These are phyloP conservation scores for Schizopygopsis pylzovi DNA, from an alignment of 2,797 vertebrate species.

Conservation along the genomic window DNA sequence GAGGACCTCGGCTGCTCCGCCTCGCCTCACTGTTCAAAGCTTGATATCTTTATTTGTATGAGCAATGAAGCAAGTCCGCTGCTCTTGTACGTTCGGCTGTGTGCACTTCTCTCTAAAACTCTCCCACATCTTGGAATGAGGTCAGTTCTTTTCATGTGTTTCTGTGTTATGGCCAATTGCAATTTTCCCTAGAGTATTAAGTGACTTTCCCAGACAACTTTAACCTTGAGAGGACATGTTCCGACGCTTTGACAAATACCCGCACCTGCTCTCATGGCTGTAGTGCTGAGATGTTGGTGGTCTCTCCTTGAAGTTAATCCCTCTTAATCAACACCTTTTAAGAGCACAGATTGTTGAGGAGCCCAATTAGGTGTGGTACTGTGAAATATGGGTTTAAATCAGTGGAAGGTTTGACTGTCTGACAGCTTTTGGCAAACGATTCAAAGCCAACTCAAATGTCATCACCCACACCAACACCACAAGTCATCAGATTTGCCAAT, in stretches of 20 bases:
- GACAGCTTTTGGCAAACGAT: conserved; percentile 46
- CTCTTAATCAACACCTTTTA: conserved; percentile 31
- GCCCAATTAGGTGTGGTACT: conserved; percentile 40
- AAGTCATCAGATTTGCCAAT: conserved; percentile 57
- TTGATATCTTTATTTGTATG: conserved; percentile 48
- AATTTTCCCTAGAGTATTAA: conserved; percentile 40
- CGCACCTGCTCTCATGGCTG: conserved; percentile 30
- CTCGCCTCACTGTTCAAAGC: conserved; percentile 40
- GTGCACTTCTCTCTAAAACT: conserved; percentile 17
- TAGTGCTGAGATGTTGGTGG: conserved; percentile 21
- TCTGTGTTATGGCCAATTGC: conserved; percentile 46
- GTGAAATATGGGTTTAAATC: conserved; percentile 46
- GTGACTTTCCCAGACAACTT: conserved; percentile 29
- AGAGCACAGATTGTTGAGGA: conserved; percentile 4
- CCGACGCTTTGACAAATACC: not conserved
- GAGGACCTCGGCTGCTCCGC: conserved; percentile 14
- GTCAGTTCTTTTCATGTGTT: conserved; percentile 17
- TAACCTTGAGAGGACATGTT: conserved; percentile 29
- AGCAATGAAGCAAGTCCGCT: conserved; percentile 13
- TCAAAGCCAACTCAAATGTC: conserved; percentile 48
- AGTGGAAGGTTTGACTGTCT: conserved; percentile 46
- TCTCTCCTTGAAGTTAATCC: conserved; percentile 30
- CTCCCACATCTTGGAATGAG: conserved; percentile 30
- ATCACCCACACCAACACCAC: conserved; percentile 48
- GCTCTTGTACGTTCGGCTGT: conserved; percentile 13